Evolutionary conservation across 2,797 vertebrate genomes (phyloP).

Genomic region (Tenualosa ilisha): DNA sequence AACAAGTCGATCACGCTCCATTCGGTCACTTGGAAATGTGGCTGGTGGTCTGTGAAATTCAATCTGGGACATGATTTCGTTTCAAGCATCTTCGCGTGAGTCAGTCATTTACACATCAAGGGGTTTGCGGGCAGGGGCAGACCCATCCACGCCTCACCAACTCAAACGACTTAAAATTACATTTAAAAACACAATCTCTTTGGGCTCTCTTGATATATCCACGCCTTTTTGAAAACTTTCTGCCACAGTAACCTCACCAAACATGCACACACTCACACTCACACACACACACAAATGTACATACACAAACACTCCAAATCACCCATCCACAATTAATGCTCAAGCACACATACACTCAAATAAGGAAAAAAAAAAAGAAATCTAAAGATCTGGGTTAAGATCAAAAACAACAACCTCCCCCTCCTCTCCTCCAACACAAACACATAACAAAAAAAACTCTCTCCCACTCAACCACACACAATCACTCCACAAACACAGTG

Average conservation of each 20-base stretch:
- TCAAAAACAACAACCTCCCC: neutral
- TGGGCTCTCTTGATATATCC: constrained; percentile 10
- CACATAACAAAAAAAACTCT: neutral
- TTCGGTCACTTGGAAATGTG: neutral
- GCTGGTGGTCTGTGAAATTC: neutral
- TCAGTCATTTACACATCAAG: neutral
- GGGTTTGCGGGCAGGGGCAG: neutral
- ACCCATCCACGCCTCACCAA: neutral
- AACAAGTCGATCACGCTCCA: neutral
- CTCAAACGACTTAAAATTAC: neutral
- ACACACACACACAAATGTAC: constrained; percentile 11
- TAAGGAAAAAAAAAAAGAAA: neutral
- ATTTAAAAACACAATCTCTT: constrained; percentile 14
- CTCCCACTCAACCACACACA: constrained; percentile 10
- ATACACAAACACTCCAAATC: neutral
- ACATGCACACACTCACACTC: neutral
- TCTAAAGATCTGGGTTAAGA: neutral
- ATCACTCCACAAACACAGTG: constrained; percentile 33
- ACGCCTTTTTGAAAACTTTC: neutral
- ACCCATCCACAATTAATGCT: neutral
- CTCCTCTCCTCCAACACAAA: neutral
- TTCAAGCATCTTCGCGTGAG: neutral
- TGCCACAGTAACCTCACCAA: neutral
- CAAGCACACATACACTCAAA: neutral
- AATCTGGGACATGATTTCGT: constrained; percentile 15